These are phyloP conservation scores for Apamea crenata DNA, from an alignment of 2,888 invertebrate species.

Conservation along the genomic window DNA sequence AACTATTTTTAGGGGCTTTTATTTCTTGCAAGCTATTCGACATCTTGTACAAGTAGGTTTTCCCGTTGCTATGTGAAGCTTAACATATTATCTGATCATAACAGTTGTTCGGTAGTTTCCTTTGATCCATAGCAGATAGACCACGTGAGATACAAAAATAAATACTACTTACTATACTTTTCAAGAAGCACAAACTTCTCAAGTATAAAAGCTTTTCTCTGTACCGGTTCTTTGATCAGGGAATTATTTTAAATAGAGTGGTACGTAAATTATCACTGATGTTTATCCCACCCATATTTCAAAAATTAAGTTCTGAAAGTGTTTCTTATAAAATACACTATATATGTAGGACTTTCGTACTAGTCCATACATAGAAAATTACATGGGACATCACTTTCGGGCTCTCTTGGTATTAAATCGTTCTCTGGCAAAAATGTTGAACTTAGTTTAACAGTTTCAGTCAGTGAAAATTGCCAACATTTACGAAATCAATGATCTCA, in stretches of 20 bases:
- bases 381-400: not conserved
- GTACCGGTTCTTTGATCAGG: constrained; percentile 42
- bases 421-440: not conserved
- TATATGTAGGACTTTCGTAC: too few relatives aligned
- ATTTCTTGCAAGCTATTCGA: constrained; percentile 27
- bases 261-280: constrained; percentile 14
- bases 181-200: constrained; percentile 28
- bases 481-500: not conserved
- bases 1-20: constrained; percentile 36
- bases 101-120: constrained; percentile 12
- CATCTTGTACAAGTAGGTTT: constrained; percentile 1
- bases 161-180: constrained; percentile 15
- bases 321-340: not conserved
- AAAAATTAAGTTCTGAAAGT: not conserved
- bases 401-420: not conserved
- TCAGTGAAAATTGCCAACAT: too few relatives aligned
- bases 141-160: constrained; percentile 42
- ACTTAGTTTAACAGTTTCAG: not conserved
- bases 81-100: not conserved
- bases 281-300: not conserved
- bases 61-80: constrained; percentile 15
- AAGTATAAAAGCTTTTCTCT: constrained; percentile 43
- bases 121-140: constrained; percentile 40
- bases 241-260: constrained; percentile 13
- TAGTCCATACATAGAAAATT: not conserved